Evolutionary conservation across 2,113 vertebrate species (phyloP), one percentile per base, ranked within the genome.

Genomic region (Casuarius casuarius): DNA sequence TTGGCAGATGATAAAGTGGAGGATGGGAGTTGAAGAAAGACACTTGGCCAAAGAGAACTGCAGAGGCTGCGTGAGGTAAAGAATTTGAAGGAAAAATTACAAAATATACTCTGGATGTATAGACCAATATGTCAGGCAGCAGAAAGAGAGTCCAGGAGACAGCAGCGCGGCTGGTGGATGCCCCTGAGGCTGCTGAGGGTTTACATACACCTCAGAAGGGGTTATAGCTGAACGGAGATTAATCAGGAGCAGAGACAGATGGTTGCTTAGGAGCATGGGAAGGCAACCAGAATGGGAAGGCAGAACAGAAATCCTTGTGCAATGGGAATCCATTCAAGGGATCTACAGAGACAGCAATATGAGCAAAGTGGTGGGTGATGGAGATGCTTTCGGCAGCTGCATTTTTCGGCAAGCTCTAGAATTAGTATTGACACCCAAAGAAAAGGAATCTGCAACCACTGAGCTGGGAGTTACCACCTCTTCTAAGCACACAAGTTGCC

Each of bases 21-120:
- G 84, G 84, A 82, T 73, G 89, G 89, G 77, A 87, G 42, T 31
- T 91, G 74, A 81, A 2, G 35, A 89, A 93, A 90, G 75, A 65
- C 40, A n/a, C 46, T 70, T 72, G 70, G 77, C 76, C 17, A 1
- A 70, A 76, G 44, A 73, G 73, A 73, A 71, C 91, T 87, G 91
- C 58, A 80, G 85, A 79, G 66, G 70, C 80, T 93, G 61, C 52
- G 2, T 58, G 40, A 84, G 77, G 58, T 73, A 83, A 91, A 93
- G 65, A 51, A 89, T 62, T 65, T 75, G 63, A 80, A 91, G 56
- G 66, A 31, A 94, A 94, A 89, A 68, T 18, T 14, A 62, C 65
- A 23, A 83, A 73, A 70, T 89, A 29, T 12, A 73, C 33, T 29
- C 12, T 0, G 63, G 89, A 68, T 80, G 40, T 35, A 35, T 28